phyloP scores from a whole-genome alignment of 2,888 invertebrate genomes.

The Coecobrya sp. region DNA sequence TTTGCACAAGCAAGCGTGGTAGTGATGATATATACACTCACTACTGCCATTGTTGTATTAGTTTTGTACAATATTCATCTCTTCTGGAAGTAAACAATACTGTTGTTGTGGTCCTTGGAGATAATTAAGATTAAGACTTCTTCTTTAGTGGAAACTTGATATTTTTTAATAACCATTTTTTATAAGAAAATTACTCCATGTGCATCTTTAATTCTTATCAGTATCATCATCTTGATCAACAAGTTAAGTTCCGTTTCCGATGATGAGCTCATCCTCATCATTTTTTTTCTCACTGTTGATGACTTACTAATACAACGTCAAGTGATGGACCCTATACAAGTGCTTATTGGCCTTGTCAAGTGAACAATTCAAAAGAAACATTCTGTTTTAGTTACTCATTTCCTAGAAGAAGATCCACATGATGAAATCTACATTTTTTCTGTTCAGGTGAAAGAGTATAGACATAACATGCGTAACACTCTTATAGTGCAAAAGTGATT shows the following conservation, averaged over 20 bases:
- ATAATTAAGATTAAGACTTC: slow-evolving; percentile 72
- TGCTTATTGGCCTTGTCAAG: slow-evolving; percentile 68
- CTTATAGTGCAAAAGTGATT: background rate
- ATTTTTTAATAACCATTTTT: background rate
- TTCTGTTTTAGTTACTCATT: slow-evolving; percentile 62
- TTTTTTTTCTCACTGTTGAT: slow-evolving; percentile 9
- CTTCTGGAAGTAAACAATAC: slow-evolving; percentile 60
- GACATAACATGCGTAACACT: no score
- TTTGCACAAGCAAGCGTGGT: background rate
- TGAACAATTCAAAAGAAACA: slow-evolving; percentile 47
- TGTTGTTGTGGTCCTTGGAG: slow-evolving; percentile 72
- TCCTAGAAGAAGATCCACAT: slow-evolving; percentile 72
- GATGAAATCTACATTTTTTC: slow-evolving; percentile 14
- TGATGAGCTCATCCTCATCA: slow-evolving; percentile 74
- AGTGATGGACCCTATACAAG: slow-evolving; percentile 61
- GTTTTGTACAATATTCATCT: background rate
- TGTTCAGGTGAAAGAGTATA: background rate
- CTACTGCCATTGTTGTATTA: background rate
- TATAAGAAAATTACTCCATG: slow-evolving; percentile 22
- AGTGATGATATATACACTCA: background rate
- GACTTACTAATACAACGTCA: slow-evolving; percentile 23
- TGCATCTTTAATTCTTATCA: slow-evolving; percentile 57
- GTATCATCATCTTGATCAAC: slow-evolving; percentile 76
- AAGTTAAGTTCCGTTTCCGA: slow-evolving; percentile 81
- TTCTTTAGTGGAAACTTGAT: slow-evolving; percentile 47